Conservation (phyloP, 2,888 invertebrate genomes). For the Troilus luridus region DNA sequence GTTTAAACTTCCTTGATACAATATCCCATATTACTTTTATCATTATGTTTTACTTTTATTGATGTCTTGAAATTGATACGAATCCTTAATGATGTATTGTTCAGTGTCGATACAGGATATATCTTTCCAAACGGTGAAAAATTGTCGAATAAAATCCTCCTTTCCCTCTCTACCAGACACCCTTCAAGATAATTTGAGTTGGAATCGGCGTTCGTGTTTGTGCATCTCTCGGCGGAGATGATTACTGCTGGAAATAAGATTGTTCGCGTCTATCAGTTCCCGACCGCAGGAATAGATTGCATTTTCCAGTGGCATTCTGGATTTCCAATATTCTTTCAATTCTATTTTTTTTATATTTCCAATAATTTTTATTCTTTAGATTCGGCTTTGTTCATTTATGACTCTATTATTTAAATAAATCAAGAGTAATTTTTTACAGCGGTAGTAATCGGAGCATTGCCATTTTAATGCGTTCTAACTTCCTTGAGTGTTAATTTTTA, state of each 20-base stretch:
- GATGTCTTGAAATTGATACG: too few species aligned
- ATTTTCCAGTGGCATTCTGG: slow-evolving; percentile 36
- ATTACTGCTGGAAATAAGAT: slow-evolving; percentile 29
- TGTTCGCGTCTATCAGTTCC: slow-evolving; percentile 27
- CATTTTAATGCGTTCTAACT: too few species aligned
- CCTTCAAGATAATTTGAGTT: background rate
- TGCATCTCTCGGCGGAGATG: background rate
- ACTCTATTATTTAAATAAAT: background rate
- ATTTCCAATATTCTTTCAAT: background rate
- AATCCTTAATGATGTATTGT: too few species aligned
- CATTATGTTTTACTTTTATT: too few species aligned
- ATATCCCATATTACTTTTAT: too few species aligned
- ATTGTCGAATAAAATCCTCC: background rate
- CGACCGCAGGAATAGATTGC: slow-evolving; percentile 38
- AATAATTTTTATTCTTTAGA: background rate
- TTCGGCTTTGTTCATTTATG: background rate
- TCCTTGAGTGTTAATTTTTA: too few species aligned
- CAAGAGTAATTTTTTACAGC: background rate
- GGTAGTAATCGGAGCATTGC: too few species aligned
- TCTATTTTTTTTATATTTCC: background rate
- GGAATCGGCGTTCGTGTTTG: slow-evolving; percentile 18
- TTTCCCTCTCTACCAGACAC: background rate
- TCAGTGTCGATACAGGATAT: background rate
- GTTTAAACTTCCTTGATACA: too few species aligned
- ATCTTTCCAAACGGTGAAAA: background rate